Base-by-base conservation (phyloP, 2,888 invertebrate species). In the Tolmerus cingulatus region DNA sequence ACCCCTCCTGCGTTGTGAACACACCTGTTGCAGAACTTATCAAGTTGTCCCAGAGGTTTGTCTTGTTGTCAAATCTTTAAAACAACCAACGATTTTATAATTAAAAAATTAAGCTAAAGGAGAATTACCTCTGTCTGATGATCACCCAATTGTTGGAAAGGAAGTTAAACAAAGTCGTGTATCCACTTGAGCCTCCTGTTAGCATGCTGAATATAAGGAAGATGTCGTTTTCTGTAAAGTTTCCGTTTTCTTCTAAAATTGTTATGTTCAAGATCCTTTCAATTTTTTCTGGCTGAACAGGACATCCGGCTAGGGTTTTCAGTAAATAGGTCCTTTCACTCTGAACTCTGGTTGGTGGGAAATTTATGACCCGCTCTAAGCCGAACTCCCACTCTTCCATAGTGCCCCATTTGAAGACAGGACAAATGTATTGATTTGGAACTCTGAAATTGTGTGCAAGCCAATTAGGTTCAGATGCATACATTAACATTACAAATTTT, bases 301-400 rank as follows among this genome's bases (percentile, higher is more conserved):
- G 96, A 91, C 97, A 97, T 0, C 97, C 96, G 0, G 96, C 96
- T 2, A 97, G 92, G 0, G 96, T 96, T 92, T 96, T 97, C 81
- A 97, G 91, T 2, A 97, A 93, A 91, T 96, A 96, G 0, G 96
- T 96, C 89, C 97, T 93, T 91, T 97, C 97, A 89, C 95, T 96
- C 90, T 95, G 95, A 89, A 95, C 95, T 79, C 96, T 93, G 0
- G 94, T 94, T 1, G 94, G 92, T 0, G 97, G 96, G 92, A 97
- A 97, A 90, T 96, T 94, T 82, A 96, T 95, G 0, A 97, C 95
- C 12, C 96, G 93, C 89, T 96, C 94, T 0, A 97, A 93, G 51
- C 96, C 97, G 89, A 97, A 97, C 89, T 96, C 95, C 97, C 97
- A 97, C 91, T 97, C 97, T 76, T 96, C 95, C 89, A 94, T 93